Evolutionary conservation across 2,797 vertebrate species (phyloP).

Genomic region (Melanitta fusca): DNA sequence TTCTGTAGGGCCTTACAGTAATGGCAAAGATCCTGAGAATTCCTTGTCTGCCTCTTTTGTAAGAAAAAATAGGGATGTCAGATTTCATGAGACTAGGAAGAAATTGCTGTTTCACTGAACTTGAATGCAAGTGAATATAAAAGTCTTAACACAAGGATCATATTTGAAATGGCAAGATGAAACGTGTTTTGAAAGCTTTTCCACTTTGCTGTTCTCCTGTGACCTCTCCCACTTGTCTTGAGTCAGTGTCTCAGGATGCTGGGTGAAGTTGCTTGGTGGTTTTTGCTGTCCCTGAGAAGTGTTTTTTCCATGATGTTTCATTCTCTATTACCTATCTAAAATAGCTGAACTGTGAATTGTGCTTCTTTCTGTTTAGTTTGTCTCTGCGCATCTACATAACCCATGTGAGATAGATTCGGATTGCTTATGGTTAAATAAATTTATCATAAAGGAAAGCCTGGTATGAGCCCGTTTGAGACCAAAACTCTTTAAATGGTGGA

Average conservation of each 20-base stretch:
- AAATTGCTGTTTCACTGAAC: neutral
- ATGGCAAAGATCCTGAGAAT: neutral
- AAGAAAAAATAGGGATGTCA: neutral
- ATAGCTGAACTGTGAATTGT: neutral
- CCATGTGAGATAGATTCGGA: accelerated
- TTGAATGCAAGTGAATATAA: neutral
- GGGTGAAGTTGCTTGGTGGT: neutral
- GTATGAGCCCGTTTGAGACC: neutral
- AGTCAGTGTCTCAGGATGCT: neutral
- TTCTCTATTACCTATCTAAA: neutral
- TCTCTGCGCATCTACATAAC: neutral
- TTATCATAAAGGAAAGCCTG: neutral
- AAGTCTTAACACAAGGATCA: neutral
- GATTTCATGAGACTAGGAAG: neutral
- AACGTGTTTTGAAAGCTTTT: neutral
- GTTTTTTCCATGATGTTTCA: neutral
- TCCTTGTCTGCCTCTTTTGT: neutral
- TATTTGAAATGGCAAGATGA: neutral
- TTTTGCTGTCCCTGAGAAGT: neutral
- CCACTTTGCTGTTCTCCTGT: neutral
- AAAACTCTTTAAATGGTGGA: neutral
- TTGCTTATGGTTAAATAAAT: neutral
- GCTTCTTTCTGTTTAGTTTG: neutral
- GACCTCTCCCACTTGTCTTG: neutral
- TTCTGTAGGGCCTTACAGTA: neutral